Base-by-base conservation (phyloP, 1,140 invertebrate genomes). In the Neuroterus valhalla region DNA sequence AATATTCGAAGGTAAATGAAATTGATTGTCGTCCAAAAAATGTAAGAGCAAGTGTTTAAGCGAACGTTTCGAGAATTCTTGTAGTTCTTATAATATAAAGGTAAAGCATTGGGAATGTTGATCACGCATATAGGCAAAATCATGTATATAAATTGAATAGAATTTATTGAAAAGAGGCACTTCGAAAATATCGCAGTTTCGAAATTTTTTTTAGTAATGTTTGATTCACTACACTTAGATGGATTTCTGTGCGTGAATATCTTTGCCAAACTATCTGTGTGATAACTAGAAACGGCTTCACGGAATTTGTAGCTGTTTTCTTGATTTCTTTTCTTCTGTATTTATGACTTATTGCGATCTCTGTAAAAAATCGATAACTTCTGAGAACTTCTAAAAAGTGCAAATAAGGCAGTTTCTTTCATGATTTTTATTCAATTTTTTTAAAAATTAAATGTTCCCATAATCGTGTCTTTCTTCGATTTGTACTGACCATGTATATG, bases 221-320 rank as follows among this genome's bases (percentile, higher is more conserved):
- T 31, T 15, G 31, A 23, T 62, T 31, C 31, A 21, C 21, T 3
- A 62, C 31, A 31, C 23, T 26, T 62, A 62, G 55, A 62, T 62
- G 55, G 55, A 62, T 62, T 62, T 62, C 14, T 38, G 55, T 62
- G 26, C 55, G 55, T 62, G 23, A 10, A 70, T 15, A 50, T 69
- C 55, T 76, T 70, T 71, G 71, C 71, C 70, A 76, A 38, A 69
- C 70, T 73, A 69, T 42, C 66, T 66, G 77, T 73, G 77, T 70
- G 79, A 81, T 72, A 79, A 74, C 6, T 68, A 75, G 12, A 44
- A 71, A 23, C 74, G 66, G 68, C 55, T 62, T 72, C 76, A 55
- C 71, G 50, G 76, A 81, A 79, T 72, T 71, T 72, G 70, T 66
- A 76, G 69, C 79, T 77, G 80, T 66, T 72, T 79, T 79, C 68